Conservation (phyloP, 2,113 vertebrate species). For the Salminus brasiliensis region DNA sequence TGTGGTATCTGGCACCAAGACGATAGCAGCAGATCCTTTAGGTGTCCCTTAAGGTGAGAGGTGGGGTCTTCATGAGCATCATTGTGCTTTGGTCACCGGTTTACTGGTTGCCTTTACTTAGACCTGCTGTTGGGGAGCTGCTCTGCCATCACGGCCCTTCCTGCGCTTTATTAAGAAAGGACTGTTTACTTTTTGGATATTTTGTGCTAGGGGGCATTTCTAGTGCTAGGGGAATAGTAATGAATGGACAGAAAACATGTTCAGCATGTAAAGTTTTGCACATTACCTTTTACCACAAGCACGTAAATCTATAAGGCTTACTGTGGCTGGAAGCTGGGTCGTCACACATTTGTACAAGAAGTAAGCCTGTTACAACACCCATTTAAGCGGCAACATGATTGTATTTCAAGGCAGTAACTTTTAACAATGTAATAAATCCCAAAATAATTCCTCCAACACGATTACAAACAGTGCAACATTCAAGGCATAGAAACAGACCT, state of each 20-base stretch:
- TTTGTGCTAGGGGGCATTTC: no score
- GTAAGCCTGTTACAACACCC: neutral
- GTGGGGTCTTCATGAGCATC: no score
- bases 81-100: no score
- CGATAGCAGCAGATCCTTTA: no score
- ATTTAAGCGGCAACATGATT: neutral
- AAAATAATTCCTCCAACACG: slow-evolving; percentile 24
- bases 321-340: neutral
- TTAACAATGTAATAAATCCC: slow-evolving; percentile 9
- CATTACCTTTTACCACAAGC: neutral
- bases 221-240: no score
- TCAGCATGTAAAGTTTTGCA: neutral
- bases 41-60: no score
- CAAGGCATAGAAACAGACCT: slow-evolving; percentile 12
- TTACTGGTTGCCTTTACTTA: no score
- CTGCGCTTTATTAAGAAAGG: no score
- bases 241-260: neutral
- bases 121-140: no score
- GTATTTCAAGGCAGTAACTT: neutral
- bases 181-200: no score
- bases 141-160: no score
- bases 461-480: slow-evolving; percentile 45
- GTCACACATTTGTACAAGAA: neutral
- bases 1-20: no score
- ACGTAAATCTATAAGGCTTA: neutral